phyloP scores from a whole-genome alignment of 2,797 vertebrate species.

The Rhodeus uyekii region DNA sequence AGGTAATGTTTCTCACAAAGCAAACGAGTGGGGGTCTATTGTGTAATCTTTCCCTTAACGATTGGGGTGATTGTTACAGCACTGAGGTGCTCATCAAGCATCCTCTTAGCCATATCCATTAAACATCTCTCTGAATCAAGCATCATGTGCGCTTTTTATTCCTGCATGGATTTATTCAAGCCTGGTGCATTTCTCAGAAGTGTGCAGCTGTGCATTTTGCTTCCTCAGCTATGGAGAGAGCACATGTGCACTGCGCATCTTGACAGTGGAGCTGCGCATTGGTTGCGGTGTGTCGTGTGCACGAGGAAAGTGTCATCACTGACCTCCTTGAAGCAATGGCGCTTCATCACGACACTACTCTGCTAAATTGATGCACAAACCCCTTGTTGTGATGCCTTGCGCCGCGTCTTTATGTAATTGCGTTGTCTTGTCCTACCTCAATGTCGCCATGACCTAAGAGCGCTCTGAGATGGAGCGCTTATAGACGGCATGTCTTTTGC shows the following conservation, averaged over 20 bases:
- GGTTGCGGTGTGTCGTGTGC: constrained; percentile 72
- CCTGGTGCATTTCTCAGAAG: not conserved
- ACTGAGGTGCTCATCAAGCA: not conserved
- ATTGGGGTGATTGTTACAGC: constrained; percentile 46
- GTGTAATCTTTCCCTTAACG: constrained; percentile 58
- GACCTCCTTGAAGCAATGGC: constrained; percentile 47
- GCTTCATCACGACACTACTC: constrained; percentile 3
- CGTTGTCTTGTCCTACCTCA: not conserved
- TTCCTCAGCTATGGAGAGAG: constrained; percentile 61
- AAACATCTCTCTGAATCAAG: not conserved
- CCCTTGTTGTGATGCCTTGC: not conserved
- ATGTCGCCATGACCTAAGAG: constrained; percentile 27
- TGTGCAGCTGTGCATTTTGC: constrained; percentile 58
- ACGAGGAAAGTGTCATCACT: constrained; percentile 55
- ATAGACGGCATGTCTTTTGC: not conserved
- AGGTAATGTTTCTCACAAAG: constrained; percentile 73
- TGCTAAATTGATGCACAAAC: not conserved
- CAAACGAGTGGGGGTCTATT: constrained; percentile 44
- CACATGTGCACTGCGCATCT: constrained; percentile 77
- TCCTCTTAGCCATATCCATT: not conserved
- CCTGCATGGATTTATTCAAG: not conserved
- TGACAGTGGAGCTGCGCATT: constrained; percentile 69
- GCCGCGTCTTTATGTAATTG: too few species aligned
- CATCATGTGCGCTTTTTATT: not conserved
- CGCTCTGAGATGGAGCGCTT: not conserved